phyloP scores from a whole-genome alignment of 64 coral and sea anemone genomes.

The Catalaphyllia jardinei region DNA sequence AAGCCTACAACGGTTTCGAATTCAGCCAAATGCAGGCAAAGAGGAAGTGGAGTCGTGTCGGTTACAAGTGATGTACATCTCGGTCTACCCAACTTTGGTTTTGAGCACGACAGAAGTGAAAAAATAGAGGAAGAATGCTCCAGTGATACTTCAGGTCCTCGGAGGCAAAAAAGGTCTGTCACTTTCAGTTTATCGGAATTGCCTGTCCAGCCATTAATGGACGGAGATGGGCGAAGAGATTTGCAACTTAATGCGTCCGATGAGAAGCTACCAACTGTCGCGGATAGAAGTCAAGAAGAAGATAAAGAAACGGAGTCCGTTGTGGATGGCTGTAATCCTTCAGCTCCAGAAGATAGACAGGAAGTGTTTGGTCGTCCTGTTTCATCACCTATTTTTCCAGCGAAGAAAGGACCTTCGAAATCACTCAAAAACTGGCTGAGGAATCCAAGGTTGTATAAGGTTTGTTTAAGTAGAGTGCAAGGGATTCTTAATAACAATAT shows the following conservation, averaged over 20 bases:
- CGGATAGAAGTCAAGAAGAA: neutral
- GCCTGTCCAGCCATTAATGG: too few species aligned
- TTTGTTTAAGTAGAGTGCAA: too few species aligned
- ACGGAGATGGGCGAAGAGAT: neutral
- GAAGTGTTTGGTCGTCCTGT: neutral
- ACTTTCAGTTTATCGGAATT: too few species aligned
- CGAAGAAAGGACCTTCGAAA: neutral
- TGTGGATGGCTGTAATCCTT: neutral
- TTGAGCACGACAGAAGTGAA: neutral
- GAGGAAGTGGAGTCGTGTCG: neutral
- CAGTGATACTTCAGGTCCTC: too few species aligned
- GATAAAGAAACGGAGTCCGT: neutral
- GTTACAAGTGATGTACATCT: neutral
- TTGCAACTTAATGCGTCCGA: neutral
- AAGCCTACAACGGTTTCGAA: neutral
- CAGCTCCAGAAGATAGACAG: neutral
- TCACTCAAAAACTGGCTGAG: slow-evolving; percentile 1
- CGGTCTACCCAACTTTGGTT: neutral
- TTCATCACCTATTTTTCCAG: neutral
- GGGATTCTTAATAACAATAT: too few species aligned
- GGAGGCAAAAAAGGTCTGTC: too few species aligned
- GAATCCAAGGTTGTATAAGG: neutral
- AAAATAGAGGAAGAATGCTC: neutral
- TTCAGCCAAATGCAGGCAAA: neutral
- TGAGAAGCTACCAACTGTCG: neutral